Conservation (phyloP, 2,113 vertebrate species). For the Anseranas semipalmata region DNA sequence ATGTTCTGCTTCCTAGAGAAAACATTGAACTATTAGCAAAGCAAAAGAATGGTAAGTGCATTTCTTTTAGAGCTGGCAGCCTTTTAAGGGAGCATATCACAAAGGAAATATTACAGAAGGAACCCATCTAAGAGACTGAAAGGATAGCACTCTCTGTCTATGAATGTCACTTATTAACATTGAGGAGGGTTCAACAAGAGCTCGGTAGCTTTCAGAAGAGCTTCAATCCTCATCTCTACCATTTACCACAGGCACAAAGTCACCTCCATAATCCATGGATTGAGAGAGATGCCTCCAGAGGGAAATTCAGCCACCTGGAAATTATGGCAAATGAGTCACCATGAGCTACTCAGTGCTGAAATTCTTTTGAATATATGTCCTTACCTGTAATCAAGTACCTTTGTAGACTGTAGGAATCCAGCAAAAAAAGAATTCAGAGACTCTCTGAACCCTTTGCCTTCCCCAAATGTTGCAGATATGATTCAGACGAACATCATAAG, state of each 20-base stretch:
- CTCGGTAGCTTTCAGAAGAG: neutral
- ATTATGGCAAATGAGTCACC: neutral
- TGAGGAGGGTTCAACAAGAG: neutral
- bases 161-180: neutral
- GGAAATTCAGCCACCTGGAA: neutral
- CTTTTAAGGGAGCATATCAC: neutral
- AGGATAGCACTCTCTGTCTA: neutral
- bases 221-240: neutral
- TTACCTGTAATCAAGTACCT: neutral
- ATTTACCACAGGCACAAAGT: neutral
- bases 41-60: neutral
- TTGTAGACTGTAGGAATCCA: neutral
- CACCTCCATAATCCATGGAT: neutral
- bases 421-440: neutral
- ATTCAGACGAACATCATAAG: neutral
- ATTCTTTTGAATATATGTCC: neutral
- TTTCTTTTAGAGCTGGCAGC: neutral
- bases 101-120: neutral
- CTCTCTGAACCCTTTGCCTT: neutral
- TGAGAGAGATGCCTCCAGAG: neutral
- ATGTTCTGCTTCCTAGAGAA: conserved; percentile 1
- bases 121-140: neutral
- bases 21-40: conserved; percentile 8
- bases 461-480: neutral
- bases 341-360: neutral